Conservation (phyloP, 2,113 vertebrate species). For the Ictidomys tridecemlineatus region DNA sequence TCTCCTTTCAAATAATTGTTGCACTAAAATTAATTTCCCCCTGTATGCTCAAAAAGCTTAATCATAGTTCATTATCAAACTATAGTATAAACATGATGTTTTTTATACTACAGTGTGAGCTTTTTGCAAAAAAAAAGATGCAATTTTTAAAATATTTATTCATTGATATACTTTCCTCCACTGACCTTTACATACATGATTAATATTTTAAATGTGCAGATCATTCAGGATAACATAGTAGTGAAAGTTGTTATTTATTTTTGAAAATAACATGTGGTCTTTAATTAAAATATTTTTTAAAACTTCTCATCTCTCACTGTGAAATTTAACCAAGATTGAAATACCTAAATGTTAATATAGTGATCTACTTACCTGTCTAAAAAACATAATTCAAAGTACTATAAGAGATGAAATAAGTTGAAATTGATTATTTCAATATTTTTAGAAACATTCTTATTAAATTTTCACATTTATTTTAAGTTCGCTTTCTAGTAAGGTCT, state of each 20-base stretch:
- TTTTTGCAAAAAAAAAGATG: neutral
- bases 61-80: neutral
- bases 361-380: neutral
- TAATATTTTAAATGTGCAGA: neutral
- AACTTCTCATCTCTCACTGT: neutral
- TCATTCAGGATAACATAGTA: neutral
- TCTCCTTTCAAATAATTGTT: neutral
- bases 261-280: neutral
- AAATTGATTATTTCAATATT: slow-evolving; percentile 42
- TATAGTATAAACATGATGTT: neutral
- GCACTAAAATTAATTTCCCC: neutral
- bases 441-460: slow-evolving; percentile 39
- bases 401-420: neutral
- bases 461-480: neutral
- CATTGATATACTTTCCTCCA: neutral
- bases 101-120: neutral
- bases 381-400: too few species aligned
- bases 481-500: neutral
- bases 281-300: neutral
- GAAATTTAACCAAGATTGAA: neutral
- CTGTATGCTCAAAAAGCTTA: neutral
- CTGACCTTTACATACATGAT: neutral
- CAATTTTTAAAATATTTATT: neutral
- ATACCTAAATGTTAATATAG: neutral
- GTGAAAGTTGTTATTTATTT: neutral